These are phyloP conservation scores for Anarsia innoxiella DNA, from an alignment of 2,888 invertebrate species.

Conservation along the genomic window DNA sequence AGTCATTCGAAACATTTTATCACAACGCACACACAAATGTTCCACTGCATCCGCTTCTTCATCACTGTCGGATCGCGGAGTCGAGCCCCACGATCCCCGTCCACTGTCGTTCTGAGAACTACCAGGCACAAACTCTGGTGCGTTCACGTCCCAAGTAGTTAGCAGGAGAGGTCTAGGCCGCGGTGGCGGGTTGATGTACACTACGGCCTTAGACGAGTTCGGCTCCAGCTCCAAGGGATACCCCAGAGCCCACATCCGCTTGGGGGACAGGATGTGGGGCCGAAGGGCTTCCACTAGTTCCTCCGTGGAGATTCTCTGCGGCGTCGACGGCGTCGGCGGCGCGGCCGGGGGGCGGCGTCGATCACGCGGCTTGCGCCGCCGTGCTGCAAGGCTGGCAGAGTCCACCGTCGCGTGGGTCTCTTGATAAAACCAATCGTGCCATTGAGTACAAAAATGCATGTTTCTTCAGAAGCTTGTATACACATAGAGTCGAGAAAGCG, in stretches of 20 bases:
- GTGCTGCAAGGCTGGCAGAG: slow-evolving; percentile 57
- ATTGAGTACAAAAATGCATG: slow-evolving; percentile 68
- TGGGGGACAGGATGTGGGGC: slow-evolving; percentile 76
- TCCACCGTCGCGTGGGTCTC: slow-evolving; percentile 63
- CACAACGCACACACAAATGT: slow-evolving; percentile 83
- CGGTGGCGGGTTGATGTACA: slow-evolving; percentile 75
- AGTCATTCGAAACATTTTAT: slow-evolving; percentile 81
- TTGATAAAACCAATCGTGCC: slow-evolving; percentile 69
- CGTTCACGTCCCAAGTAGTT: slow-evolving; percentile 78
- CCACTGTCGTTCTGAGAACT: slow-evolving; percentile 71
- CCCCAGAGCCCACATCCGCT: slow-evolving; percentile 79
- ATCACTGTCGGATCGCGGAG: slow-evolving; percentile 73
- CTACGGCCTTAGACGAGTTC: slow-evolving; percentile 77
- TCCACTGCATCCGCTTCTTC: slow-evolving; percentile 74
- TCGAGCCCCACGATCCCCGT: slow-evolving; percentile 70
- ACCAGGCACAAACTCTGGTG: slow-evolving; percentile 79
- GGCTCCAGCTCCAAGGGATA: slow-evolving; percentile 81
- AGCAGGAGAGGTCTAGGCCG: slow-evolving; percentile 52
- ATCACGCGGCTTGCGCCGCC: slow-evolving; percentile 53
- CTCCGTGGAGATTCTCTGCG: slow-evolving; percentile 72
- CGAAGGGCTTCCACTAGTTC: slow-evolving; percentile 75
- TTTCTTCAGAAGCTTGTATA: slow-evolving; percentile 59
- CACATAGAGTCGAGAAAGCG: slow-evolving; percentile 70
- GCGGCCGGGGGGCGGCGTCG: slow-evolving; percentile 61
- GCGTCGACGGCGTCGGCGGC: slow-evolving; percentile 62